These are phyloP conservation scores for Plagodis dolabraria DNA, from an alignment of 2,888 invertebrate genomes.

Conservation along the genomic window DNA sequence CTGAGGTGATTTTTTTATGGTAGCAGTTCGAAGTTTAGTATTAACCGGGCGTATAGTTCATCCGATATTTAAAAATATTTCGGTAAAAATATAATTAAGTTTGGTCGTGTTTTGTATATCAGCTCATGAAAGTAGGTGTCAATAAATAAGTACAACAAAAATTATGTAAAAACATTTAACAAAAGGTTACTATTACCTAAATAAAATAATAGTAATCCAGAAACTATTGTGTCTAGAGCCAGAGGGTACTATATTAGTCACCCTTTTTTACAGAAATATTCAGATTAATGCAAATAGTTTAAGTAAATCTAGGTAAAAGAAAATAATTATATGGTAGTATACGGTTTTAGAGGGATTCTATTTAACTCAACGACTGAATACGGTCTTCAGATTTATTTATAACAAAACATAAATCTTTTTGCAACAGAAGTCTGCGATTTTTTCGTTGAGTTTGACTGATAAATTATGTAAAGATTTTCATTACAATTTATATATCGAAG, in stretches of 20 bases:
- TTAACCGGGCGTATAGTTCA: too few species aligned
- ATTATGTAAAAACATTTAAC: not conserved
- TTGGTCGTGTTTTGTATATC: too few species aligned
- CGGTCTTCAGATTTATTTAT: slow-evolving; percentile 6
- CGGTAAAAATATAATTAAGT: too few species aligned
- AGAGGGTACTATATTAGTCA: too few species aligned
- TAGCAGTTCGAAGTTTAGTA: not conserved
- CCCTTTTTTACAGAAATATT: too few species aligned
- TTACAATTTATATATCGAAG: slow-evolving; percentile 27
- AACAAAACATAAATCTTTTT: not conserved
- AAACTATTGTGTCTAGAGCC: not conserved
- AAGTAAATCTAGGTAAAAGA: too few species aligned
- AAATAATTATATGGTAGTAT: too few species aligned
- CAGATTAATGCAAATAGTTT: too few species aligned
- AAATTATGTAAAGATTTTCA: slow-evolving; percentile 5
- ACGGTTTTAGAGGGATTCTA: too few species aligned
- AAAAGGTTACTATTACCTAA: not conserved
- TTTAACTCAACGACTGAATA: slow-evolving; percentile 3
- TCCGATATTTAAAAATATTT: too few species aligned
- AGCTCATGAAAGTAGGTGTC: not conserved
- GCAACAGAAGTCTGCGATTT: slow-evolving; percentile 5
- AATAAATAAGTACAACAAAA: not conserved
- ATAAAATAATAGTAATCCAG: not conserved
- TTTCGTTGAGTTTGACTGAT: slow-evolving; percentile 17
- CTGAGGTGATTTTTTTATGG: not conserved